Evolutionary conservation across 2,888 invertebrate genomes (phyloP), one percentile per base, ranked within the genome.

Genomic region (Pheosia tremula): DNA sequence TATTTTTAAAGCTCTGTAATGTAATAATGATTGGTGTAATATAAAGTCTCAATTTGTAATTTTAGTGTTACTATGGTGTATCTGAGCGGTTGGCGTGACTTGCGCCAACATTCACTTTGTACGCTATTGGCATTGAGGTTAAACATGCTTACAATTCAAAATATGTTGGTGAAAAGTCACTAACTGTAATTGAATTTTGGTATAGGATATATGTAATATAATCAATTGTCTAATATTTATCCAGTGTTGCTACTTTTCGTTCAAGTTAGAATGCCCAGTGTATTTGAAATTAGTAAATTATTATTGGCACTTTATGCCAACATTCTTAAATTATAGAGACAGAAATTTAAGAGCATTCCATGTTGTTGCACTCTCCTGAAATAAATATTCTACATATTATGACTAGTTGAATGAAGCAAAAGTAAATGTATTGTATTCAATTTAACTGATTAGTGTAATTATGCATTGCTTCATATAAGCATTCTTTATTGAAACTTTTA

Each of bases 261-360:
- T 81, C 68, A 65, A 76, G 74, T 69, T 75, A 79, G 75, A 72
- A 75, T 75, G 76, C 78, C 86, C 87, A 88, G 86, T 88, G 84
- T 77, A 81, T 75, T 81, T 82, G 77, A 82, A 77, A 79, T 83
- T 85, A 85, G 84, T 80, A 76, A 84, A 82, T 83, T 79, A 74
- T 77, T 77, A 68, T 74, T 70, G 71, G 73, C 69, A 57, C 71
- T 68, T 56, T 57, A 60, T 62, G 67, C 61, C 56, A 68, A 66
- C 66, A 60, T 59, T 64, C 62, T 63, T 71, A 77, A 79, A 77
- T 79, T 71, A 77, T 82, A 82, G 76, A 70, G 65, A 80, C 81
- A 80, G 74, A 81, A 80, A 79, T 80, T 78, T 81, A 84, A 83
- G 84, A 87, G 85, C 90, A 90, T 91, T 91, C 89, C 91, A 88